phyloP scores from a whole-genome alignment of 1,140 invertebrate species.

The Caenorhabditis latens region DNA sequence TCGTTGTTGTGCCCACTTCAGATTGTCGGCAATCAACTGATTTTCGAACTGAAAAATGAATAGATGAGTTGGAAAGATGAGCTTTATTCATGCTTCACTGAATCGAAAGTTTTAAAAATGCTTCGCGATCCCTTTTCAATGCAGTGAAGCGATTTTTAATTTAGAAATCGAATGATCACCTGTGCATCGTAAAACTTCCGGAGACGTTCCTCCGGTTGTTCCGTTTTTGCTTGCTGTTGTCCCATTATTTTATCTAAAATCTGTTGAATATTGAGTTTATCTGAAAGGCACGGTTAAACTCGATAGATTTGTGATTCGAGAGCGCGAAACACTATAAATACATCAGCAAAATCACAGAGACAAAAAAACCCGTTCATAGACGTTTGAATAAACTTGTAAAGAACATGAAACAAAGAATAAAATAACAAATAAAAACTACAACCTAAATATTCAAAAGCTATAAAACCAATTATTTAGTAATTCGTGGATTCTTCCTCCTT shows the following conservation, averaged over 20 bases:
- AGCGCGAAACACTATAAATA: no score
- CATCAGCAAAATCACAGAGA: not conserved
- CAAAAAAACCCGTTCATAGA: conserved; percentile 24
- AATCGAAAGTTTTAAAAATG: no score
- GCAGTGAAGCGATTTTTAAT: no score
- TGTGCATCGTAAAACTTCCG: conserved; percentile 25
- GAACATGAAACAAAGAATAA: not conserved
- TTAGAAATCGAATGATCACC: not conserved
- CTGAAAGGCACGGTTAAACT: not conserved
- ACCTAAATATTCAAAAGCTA: not conserved
- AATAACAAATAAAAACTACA: conserved; percentile 5
- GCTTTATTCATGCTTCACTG: not conserved
- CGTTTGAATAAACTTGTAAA: not conserved
- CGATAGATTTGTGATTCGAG: not conserved
- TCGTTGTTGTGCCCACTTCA: not conserved
- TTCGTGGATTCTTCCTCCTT: not conserved
- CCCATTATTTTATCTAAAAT: conserved; percentile 14
- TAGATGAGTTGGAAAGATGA: not conserved
- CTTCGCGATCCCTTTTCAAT: no score
- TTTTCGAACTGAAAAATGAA: conserved; percentile 23
- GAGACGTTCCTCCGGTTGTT: not conserved
- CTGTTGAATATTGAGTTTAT: not conserved
- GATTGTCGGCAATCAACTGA: conserved; percentile 2
- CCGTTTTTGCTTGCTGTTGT: conserved; percentile 3
- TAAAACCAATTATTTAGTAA: not conserved